These are phyloP conservation scores for Antrozous pallidus DNA, from an alignment of 2,797 vertebrate species.

Conservation along the genomic window DNA sequence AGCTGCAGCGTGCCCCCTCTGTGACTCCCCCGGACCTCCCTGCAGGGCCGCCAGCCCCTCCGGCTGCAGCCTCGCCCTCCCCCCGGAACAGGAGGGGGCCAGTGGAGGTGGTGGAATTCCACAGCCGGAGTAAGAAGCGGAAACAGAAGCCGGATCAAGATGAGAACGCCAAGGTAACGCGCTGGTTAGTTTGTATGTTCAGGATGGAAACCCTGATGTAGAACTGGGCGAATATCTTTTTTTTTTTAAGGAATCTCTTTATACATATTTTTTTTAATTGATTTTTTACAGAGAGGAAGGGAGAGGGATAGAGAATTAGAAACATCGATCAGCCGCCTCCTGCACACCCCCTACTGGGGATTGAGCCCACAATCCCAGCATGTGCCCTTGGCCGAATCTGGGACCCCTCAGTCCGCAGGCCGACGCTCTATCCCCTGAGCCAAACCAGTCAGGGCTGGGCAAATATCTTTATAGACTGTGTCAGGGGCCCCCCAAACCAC, in stretches of 20 bases:
- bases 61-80: background rate
- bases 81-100: background rate
- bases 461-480: background rate
- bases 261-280: too few species aligned
- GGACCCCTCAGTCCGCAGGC: too few species aligned
- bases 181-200: background rate
- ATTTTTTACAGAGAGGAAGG: too few species aligned
- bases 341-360: too few species aligned
- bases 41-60: background rate
- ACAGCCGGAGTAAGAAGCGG: constrained; percentile 83
- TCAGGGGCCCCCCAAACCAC: background rate
- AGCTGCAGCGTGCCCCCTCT: constrained; percentile 21
- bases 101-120: constrained; percentile 87
- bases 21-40: accelerated
- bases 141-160: constrained; percentile 46
- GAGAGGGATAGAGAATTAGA: too few species aligned
- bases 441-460: too few species aligned
- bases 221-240: background rate
- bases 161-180: constrained; percentile 70
- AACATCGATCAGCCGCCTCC: too few species aligned
- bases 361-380: too few species aligned
- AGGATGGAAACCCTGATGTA: background rate
- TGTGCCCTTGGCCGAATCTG: too few species aligned
- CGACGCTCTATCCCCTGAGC: too few species aligned
- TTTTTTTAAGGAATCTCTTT: too few species aligned